Conservation (phyloP, 2,888 invertebrate genomes). For the Phasia obesa region DNA sequence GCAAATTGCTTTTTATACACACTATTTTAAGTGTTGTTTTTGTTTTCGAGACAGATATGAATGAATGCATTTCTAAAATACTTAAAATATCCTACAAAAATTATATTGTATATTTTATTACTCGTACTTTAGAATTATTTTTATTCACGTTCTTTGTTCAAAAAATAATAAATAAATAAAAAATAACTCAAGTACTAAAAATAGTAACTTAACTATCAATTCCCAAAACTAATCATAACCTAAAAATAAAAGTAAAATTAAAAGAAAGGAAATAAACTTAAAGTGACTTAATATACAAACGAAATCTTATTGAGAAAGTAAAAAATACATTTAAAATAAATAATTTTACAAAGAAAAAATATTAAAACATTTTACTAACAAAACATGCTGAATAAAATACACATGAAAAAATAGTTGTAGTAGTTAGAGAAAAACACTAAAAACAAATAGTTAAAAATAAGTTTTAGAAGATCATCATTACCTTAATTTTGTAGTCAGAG, state of each 20-base stretch:
- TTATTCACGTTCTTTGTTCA: not conserved
- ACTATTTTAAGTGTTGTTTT: too few species aligned
- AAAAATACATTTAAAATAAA: conserved; percentile 44
- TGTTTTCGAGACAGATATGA: not conserved
- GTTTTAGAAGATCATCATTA: conserved; percentile 51
- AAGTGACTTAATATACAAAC: conserved; percentile 69
- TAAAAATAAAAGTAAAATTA: conserved; percentile 25
- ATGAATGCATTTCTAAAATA: not conserved
- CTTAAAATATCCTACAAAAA: not conserved
- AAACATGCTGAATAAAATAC: conserved; percentile 48
- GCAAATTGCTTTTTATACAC: too few species aligned
- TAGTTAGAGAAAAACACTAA: conserved; percentile 32
- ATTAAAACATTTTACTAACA: conserved; percentile 45
- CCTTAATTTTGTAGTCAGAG: conserved; percentile 50
- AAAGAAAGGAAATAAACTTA: conserved; percentile 40
- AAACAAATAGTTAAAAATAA: conserved; percentile 46
- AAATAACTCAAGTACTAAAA: not conserved
- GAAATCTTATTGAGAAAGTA: conserved; percentile 51
- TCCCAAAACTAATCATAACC: conserved; percentile 20
- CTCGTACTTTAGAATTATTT: not conserved
- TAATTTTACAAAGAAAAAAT: conserved; percentile 47
- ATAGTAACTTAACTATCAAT: not conserved
- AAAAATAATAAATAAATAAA: too few species aligned
- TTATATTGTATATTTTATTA: not conserved
- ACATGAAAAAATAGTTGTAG: conserved; percentile 45